Conservation (phyloP, 2,888 invertebrate species). For the Meghimatium bilineatum region DNA sequence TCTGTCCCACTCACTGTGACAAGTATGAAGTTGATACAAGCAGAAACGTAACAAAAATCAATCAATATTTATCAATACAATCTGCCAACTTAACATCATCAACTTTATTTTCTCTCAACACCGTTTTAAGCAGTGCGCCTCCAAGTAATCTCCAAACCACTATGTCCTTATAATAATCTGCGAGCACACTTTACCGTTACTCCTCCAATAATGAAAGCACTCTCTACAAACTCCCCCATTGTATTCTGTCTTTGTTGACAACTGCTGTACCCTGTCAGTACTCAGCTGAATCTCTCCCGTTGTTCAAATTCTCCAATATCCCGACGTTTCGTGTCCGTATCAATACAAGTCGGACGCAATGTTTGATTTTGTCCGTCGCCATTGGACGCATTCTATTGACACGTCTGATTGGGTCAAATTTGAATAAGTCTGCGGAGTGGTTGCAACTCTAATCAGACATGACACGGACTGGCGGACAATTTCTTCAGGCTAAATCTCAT, state of each 20-base stretch:
- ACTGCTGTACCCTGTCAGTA: neutral
- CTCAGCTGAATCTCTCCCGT: neutral
- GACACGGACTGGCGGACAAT: neutral
- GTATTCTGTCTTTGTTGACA: neutral
- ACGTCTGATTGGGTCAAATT: slow-evolving; percentile 32
- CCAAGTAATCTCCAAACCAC: neutral
- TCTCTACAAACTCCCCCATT: neutral
- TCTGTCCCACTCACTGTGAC: neutral
- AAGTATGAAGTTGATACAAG: neutral
- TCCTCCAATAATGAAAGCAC: neutral
- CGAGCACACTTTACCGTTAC: neutral
- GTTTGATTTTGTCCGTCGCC: slow-evolving; percentile 22
- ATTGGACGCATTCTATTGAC: slow-evolving; percentile 28
- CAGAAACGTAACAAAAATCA: neutral
- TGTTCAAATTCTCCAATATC: neutral
- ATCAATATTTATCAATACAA: neutral
- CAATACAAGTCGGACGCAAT: slow-evolving; percentile 9
- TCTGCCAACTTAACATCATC: neutral
- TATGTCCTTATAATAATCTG: neutral
- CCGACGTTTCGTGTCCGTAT: slow-evolving; percentile 29
- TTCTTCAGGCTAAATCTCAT: neutral
- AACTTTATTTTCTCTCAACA: neutral
- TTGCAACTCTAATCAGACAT: neutral
- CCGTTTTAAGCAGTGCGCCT: neutral
- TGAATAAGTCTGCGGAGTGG: slow-evolving; percentile 31